A percentile compares a stretch with the other conserved stretches of the same genome.
Evolutionary conservation across 2,113 vertebrate genomes (phyloP).

Genomic region (Coptodon rendalli): DNA sequence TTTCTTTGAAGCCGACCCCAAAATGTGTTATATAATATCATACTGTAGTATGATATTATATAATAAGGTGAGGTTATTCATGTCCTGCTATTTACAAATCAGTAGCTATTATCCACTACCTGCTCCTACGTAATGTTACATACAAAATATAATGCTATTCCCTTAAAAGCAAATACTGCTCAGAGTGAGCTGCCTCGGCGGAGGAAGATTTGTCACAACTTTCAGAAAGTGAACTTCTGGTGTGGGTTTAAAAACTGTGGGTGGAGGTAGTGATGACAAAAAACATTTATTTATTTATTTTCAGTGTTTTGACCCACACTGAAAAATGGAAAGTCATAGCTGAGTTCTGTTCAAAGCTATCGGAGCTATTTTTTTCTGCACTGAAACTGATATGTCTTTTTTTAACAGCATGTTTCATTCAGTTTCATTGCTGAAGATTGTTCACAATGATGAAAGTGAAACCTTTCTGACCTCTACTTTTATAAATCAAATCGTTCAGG

Average conservation of each 20-base stretch:
- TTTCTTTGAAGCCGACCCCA: neutral
- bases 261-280: neutral
- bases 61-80: neutral
- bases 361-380: neutral
- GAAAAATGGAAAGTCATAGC: neutral
- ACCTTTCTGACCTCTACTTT: neutral
- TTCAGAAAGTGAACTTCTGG: neutral
- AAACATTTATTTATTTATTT: neutral
- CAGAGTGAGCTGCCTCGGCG: neutral
- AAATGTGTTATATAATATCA: neutral
- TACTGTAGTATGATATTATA: neutral
- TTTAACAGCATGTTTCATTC: neutral
- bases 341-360: neutral
- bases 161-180: neutral
- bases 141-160: neutral
- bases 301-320: neutral
- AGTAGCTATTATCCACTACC: neutral
- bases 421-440: neutral
- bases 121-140: neutral
- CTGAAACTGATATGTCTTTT: neutral
- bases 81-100: neutral
- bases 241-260: neutral
- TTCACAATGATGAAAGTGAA: neutral
- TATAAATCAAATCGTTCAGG: neutral
- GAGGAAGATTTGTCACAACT: neutral